Evolutionary conservation across 30 jellyfish, hydroid and myxozoan genomes (phyloP).

Genomic region (Morbakka virulenta): DNA sequence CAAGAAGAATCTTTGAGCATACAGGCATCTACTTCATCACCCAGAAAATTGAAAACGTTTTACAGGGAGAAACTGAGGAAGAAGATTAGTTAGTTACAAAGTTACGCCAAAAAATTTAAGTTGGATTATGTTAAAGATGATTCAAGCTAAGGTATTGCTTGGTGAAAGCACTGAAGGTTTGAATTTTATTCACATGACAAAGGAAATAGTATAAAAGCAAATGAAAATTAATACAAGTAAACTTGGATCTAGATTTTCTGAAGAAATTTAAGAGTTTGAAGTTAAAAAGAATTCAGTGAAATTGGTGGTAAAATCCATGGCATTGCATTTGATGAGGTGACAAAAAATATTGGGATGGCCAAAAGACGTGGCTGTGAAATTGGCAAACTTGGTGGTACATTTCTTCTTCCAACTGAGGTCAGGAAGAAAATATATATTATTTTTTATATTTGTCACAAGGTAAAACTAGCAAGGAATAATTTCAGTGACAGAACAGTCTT

Average conservation of each 20-base stretch:
- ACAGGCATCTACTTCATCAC: not conserved
- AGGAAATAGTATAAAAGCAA: not conserved
- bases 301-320: slow-evolving; percentile 26
- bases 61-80: slow-evolving; percentile 2
- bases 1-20: too few relatives aligned
- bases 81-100: too few relatives aligned
- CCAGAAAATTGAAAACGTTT: slow-evolving; percentile 2
- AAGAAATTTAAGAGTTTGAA: slow-evolving; percentile 34
- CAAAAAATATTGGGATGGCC: slow-evolving; percentile 8
- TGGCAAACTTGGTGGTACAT: slow-evolving; percentile 16
- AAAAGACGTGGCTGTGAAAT: slow-evolving; percentile 10
- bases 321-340: not conserved
- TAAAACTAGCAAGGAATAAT: too few relatives aligned
- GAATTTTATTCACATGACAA: slow-evolving; percentile 28
- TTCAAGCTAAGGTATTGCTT: not conserved
- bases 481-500: too few relatives aligned
- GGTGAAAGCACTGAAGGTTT: slow-evolving; percentile 1
- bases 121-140: slow-evolving; percentile 3
- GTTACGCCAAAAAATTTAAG: not conserved
- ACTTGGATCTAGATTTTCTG: slow-evolving; percentile 3
- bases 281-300: slow-evolving; percentile 6
- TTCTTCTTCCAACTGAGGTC: too few relatives aligned
- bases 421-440: too few relatives aligned
- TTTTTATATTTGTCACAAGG: too few relatives aligned
- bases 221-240: not conserved